A percentile compares a stretch with the other conserved stretches of the same genome.
Conservation (phyloP, 2,888 invertebrate genomes). For the Spilarctia lutea region DNA sequence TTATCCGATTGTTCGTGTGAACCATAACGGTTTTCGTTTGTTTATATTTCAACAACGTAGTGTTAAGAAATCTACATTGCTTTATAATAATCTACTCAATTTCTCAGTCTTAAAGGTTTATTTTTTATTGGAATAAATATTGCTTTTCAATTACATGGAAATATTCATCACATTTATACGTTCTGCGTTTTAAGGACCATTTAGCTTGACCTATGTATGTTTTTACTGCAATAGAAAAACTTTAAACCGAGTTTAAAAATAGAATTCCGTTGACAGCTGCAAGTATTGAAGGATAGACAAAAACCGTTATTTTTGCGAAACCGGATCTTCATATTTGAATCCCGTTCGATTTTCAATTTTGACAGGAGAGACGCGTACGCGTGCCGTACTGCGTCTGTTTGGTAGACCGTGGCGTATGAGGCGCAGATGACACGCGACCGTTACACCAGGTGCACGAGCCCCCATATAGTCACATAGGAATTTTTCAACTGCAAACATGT, state of each 20-base stretch:
- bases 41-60: constrained; percentile 54
- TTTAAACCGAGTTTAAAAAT: constrained; percentile 28
- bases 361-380: constrained; percentile 58
- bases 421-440: constrained; percentile 86
- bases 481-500: constrained; percentile 36
- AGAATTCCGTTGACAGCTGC: constrained; percentile 37
- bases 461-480: constrained; percentile 46
- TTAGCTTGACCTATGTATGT: not conserved
- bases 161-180: constrained; percentile 1
- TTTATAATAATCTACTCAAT: not conserved
- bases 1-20: constrained; percentile 64
- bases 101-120: not conserved
- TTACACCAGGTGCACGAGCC: constrained; percentile 81
- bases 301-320: constrained; percentile 55
- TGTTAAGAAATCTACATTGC: constrained; percentile 35
- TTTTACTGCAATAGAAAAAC: constrained; percentile 9
- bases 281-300: constrained; percentile 17
- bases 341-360: constrained; percentile 54
- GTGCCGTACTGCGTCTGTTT: constrained; percentile 76
- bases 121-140: not conserved
- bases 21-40: constrained; percentile 74
- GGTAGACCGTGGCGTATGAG: constrained; percentile 79
- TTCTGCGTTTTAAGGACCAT: not conserved
- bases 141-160: not conserved
- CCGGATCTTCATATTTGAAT: constrained; percentile 42